Evolutionary conservation across 1,140 invertebrate genomes (phyloP).

Genomic region (Mamestra configurata): DNA sequence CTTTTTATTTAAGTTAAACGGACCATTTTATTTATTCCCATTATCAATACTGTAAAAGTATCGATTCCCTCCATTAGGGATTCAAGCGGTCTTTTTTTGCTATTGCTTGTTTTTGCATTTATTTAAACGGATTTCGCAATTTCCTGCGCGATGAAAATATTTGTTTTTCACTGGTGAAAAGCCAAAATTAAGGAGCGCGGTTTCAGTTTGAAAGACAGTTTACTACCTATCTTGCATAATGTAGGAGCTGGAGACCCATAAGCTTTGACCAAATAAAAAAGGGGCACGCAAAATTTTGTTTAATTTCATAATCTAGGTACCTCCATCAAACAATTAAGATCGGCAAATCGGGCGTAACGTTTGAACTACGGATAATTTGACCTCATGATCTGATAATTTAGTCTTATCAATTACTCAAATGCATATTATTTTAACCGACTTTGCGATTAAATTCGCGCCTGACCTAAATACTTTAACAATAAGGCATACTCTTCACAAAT

Average conservation of each 20-base stretch:
- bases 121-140: too few relatives aligned
- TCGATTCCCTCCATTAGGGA: not conserved
- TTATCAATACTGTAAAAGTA: not conserved
- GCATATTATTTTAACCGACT: constrained; percentile 16
- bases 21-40: not conserved
- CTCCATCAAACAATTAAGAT: not conserved
- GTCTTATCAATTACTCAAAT: constrained; percentile 27
- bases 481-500: not conserved
- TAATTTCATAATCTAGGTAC: not conserved
- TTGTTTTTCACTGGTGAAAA: too few relatives aligned
- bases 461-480: constrained; percentile 35
- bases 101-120: not conserved
- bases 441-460: not conserved
- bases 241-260: too few relatives aligned
- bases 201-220: too few relatives aligned
- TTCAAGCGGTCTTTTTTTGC: not conserved
- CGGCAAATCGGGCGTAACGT: not conserved
- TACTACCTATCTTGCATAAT: too few relatives aligned
- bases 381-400: constrained; percentile 15
- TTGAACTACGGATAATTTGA: constrained; percentile 28
- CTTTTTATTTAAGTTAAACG: not conserved
- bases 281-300: too few relatives aligned
- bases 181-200: too few relatives aligned
- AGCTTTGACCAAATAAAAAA: too few relatives aligned
- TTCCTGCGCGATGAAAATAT: too few relatives aligned